phyloP scores from a whole-genome alignment of 2,113 vertebrate species.

The Okapia johnstoni region DNA sequence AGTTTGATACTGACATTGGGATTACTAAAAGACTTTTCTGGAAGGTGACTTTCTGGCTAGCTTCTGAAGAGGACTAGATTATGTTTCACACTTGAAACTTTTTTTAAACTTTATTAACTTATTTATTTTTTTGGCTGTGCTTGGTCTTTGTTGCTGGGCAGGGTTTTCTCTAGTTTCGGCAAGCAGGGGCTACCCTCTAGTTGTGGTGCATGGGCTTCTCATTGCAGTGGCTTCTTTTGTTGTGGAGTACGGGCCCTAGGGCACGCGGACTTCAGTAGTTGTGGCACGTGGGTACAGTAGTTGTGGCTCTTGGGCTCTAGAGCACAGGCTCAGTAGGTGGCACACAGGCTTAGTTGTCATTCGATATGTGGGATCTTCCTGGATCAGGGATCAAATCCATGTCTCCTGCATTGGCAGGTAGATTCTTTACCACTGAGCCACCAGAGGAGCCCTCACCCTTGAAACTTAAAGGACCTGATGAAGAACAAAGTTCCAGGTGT shows the following conservation, averaged over 20 bases:
- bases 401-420: background rate
- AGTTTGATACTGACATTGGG: background rate
- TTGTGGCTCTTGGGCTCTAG: background rate
- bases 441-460: background rate
- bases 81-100: background rate
- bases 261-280: background rate
- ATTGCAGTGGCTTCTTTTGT: background rate
- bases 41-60: background rate
- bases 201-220: background rate
- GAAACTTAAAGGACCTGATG: background rate
- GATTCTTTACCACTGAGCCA: background rate
- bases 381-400: background rate
- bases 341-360: background rate
- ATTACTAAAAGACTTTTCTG: background rate
- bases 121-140: background rate
- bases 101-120: background rate
- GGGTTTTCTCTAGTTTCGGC: background rate
- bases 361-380: background rate
- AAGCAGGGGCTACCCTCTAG: background rate
- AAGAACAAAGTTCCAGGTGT: fast-evolving
- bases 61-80: background rate
- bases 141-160: background rate
- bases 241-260: background rate
- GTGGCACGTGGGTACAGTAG: background rate
- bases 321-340: background rate